Evolutionary conservation across 92 coral and sea anemone genomes (phyloP).

Genomic region (Anthopleura xanthogrammica): DNA sequence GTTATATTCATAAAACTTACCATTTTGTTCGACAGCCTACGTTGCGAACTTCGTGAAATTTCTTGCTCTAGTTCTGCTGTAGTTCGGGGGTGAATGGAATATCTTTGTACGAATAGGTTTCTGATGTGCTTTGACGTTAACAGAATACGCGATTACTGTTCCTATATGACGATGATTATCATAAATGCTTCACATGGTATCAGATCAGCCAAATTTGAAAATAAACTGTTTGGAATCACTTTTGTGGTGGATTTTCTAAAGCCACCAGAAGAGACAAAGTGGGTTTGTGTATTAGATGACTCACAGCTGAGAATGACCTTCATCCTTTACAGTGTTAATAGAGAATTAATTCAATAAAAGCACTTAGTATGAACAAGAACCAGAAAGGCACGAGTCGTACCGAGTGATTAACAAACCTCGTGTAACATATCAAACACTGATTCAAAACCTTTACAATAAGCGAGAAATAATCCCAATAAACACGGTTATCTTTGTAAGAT

Average conservation of each 20-base stretch:
- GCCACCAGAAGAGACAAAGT: constrained; percentile 6
- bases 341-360: neutral
- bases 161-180: neutral
- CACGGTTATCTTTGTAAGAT: neutral
- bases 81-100: neutral
- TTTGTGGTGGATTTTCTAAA: constrained; percentile 3
- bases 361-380: neutral
- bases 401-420: neutral
- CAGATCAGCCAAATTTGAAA: neutral
- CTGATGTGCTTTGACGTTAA: neutral
- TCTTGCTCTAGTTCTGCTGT: neutral
- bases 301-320: constrained; percentile 18
- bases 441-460: neutral
- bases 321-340: constrained; percentile 6
- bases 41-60: neutral
- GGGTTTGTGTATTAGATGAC: neutral
- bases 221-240: constrained; percentile 19
- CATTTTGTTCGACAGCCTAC: neutral
- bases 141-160: neutral
- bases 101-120: neutral
- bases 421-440: neutral
- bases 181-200: constrained; percentile 5
- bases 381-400: neutral
- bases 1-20: neutral
- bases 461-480: neutral